A percentile compares a stretch with the other conserved stretches of the same genome.
phyloP scores from a whole-genome alignment of 1,140 invertebrate genomes.

The Drosophila nigromelanica region DNA sequence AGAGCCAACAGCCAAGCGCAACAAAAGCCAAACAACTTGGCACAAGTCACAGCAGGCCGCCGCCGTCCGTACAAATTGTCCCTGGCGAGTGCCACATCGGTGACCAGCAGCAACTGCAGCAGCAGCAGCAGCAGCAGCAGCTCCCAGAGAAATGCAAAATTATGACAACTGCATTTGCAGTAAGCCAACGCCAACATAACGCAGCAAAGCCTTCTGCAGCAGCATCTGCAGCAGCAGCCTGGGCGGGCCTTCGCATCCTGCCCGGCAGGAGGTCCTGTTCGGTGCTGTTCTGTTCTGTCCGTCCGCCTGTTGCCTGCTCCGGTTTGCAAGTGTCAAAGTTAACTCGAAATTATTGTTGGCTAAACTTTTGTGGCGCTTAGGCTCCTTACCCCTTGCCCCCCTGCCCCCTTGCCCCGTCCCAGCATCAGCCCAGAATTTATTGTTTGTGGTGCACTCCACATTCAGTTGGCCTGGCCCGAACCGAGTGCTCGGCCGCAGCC shows the following conservation, averaged over 20 bases:
- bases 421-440: conserved; percentile 58
- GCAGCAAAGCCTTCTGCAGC: conserved; percentile 16
- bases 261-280: conserved; percentile 21
- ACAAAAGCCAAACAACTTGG: conserved; percentile 76
- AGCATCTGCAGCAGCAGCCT: background rate
- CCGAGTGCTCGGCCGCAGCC: conserved; percentile 2
- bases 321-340: conserved; percentile 80
- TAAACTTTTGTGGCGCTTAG: conserved; percentile 81
- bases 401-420: too few species aligned
- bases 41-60: conserved; percentile 72
- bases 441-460: conserved; percentile 63
- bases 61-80: conserved; percentile 67
- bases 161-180: conserved; percentile 81
- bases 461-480: conserved; percentile 24
- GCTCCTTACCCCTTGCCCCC: background rate
- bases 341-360: conserved; percentile 82
- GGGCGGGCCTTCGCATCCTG: conserved; percentile 33
- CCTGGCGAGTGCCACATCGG: conserved; percentile 29
- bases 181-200: conserved; percentile 50
- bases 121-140: background rate
- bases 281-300: conserved; percentile 5
- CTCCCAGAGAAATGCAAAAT: conserved; percentile 72
- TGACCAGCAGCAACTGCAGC: conserved; percentile 3
- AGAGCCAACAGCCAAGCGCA: conserved; percentile 29
- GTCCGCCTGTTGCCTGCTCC: conserved; percentile 49